These are phyloP conservation scores for Sarcophaga variegata DNA, from an alignment of 2,888 invertebrate genomes.

Conservation along the genomic window DNA sequence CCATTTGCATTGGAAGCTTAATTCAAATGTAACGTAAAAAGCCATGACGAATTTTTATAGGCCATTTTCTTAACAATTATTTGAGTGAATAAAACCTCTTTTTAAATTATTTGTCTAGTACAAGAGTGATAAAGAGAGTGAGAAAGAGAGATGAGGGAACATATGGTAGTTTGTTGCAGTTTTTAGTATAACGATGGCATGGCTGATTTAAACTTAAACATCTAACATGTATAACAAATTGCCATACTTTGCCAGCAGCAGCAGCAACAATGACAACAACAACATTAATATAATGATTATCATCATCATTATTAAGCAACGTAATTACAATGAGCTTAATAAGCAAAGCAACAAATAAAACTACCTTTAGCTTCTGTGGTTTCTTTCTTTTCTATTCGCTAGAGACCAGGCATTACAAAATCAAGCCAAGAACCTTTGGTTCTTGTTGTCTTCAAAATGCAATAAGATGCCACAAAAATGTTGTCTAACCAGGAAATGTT, in stretches of 20 bases:
- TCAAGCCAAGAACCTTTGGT: conserved; percentile 63
- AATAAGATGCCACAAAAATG: conserved; percentile 59
- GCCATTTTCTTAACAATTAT: no score
- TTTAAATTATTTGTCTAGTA: no score
- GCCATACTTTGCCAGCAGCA: neutral
- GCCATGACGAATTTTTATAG: conserved; percentile 9
- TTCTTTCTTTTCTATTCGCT: neutral
- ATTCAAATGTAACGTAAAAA: conserved; percentile 39
- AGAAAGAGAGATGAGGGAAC: no score
- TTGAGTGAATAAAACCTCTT: no score
- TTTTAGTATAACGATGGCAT: conserved; percentile 31
- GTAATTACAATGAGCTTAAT: conserved; percentile 47
- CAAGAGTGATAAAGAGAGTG: no score
- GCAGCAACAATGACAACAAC: neutral
- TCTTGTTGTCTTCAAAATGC: neutral
- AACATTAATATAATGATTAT: conserved; percentile 16
- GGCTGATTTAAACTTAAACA: conserved; percentile 42
- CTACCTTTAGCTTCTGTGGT: conserved; percentile 51
- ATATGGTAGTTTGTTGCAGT: neutral
- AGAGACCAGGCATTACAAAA: conserved; percentile 2
- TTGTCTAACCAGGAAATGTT: conserved; percentile 69
- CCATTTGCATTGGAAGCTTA: neutral
- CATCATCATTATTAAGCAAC: conserved; percentile 4
- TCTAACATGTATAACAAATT: conserved; percentile 31
- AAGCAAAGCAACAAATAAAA: conserved; percentile 45